Evolutionary conservation across 2,888 invertebrate genomes (phyloP), one percentile per base, ranked within the genome.

Genomic region (Caenorhabditis sp.): DNA sequence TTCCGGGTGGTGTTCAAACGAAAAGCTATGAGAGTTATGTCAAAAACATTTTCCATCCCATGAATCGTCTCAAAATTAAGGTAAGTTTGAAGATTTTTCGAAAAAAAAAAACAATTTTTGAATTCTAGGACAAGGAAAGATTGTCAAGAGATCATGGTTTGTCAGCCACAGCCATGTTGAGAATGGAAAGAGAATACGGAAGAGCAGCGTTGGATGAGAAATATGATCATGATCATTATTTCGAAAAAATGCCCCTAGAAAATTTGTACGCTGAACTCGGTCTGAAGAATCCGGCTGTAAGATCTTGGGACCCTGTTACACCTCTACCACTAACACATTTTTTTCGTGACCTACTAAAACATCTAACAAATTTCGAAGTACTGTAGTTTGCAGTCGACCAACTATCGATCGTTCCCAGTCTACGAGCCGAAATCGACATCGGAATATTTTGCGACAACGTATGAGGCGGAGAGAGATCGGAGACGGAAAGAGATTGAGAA

Each of bases 361-460:
- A 43, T 10, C 12, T 17, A 43, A 43, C 17, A 43, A 43, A 43
- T 3, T n/a, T n/a, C n/a, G n/a, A n/a, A n/a, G n/a, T n/a, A n/a
- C n/a, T n/a, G n/a, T n/a, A 31, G 31, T 31, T 66, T 64, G 50
- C 62, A 78, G 74, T 49, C 69, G 0, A 66, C 75, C 14, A 63
- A 59, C 53, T 78, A 81, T 60, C 76, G 79, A 23, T 71, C 79
- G 53, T 86, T 77, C 55, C 86, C 82, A 26, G 86, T 86, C 4
- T 86, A 86, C 69, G 81, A 79, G 36, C 86, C 86, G 17, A 86
- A 86, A 62, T 78, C 80, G 49, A 83, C 84, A 0, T 81, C 78
- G 27, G 86, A 86, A 70, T 86, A 86, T 66, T 84, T 78, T 55
- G 77, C 83, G 14, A 71, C 76, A 10, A 63, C 72, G 21, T 65